Evolutionary conservation across 2,113 vertebrate genomes (phyloP).

Genomic region (Probosciger aterrimus): DNA sequence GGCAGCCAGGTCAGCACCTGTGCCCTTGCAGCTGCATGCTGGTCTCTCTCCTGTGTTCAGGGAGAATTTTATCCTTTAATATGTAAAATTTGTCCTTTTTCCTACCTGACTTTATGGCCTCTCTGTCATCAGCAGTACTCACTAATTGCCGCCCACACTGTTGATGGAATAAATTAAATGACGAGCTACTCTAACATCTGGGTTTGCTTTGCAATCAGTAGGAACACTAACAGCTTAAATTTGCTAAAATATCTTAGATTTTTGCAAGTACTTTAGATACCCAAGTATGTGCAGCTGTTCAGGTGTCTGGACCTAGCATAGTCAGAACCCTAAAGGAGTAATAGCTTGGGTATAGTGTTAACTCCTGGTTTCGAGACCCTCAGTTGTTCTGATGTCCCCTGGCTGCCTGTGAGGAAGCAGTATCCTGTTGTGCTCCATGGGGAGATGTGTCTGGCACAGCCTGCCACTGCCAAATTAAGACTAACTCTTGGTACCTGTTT

Average conservation of each 20-base stretch:
- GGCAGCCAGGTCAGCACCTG: background rate
- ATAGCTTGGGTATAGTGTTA: fast-evolving
- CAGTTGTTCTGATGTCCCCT: fast-evolving
- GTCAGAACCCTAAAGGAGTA: background rate
- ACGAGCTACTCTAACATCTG: constrained; percentile 19
- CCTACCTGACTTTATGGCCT: background rate
- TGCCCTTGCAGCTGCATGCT: background rate
- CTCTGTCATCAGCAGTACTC: constrained; percentile 35
- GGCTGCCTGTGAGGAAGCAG: fast-evolving
- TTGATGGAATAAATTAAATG: constrained; percentile 42
- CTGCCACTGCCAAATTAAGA: fast-evolving
- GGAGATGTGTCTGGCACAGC: background rate
- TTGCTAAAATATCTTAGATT: constrained; percentile 32
- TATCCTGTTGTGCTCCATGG: fast-evolving
- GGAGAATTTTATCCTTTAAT: background rate
- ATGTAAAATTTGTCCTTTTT: background rate
- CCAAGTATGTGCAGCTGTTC: background rate
- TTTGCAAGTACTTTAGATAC: background rate
- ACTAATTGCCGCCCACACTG: background rate
- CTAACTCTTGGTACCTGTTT: no score
- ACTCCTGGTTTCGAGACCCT: background rate
- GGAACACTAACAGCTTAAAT: constrained; percentile 11
- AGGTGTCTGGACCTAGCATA: fast-evolving
- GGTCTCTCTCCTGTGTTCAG: background rate
- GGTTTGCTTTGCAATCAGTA: constrained; percentile 40